Evolutionary conservation across 2,113 vertebrate species (phyloP).

Genomic region (Rhipidura dahli): DNA sequence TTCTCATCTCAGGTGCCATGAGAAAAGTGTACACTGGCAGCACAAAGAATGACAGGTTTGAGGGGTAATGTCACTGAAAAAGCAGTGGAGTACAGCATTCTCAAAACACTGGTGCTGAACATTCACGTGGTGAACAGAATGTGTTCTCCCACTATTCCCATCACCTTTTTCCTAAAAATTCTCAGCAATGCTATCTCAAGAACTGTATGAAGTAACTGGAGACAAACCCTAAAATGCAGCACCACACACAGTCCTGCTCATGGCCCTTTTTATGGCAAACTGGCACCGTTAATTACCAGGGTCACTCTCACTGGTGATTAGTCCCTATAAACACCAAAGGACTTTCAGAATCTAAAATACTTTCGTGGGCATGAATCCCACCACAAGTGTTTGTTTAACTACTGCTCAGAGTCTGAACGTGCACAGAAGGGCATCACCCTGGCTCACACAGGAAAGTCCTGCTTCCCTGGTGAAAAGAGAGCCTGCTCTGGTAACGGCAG

Average conservation of each 20-base stretch:
- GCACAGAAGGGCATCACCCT: background rate
- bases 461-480: background rate
- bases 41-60: background rate
- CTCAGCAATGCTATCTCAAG: background rate
- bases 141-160: rapidly evolving
- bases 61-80: background rate
- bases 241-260: background rate
- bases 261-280: background rate
- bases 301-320: background rate
- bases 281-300: background rate
- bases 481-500: rapidly evolving
- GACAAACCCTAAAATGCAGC: background rate
- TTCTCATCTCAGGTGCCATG: background rate
- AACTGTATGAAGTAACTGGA: background rate
- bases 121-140: rapidly evolving
- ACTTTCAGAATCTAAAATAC: background rate
- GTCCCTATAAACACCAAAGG: background rate
- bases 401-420: background rate
- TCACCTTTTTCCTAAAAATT: background rate
- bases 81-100: background rate
- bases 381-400: background rate
- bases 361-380: background rate
- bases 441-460: background rate
- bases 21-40: background rate
- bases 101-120: background rate